phyloP scores from a whole-genome alignment of 2,113 vertebrate species.

The Delphinus delphis region DNA sequence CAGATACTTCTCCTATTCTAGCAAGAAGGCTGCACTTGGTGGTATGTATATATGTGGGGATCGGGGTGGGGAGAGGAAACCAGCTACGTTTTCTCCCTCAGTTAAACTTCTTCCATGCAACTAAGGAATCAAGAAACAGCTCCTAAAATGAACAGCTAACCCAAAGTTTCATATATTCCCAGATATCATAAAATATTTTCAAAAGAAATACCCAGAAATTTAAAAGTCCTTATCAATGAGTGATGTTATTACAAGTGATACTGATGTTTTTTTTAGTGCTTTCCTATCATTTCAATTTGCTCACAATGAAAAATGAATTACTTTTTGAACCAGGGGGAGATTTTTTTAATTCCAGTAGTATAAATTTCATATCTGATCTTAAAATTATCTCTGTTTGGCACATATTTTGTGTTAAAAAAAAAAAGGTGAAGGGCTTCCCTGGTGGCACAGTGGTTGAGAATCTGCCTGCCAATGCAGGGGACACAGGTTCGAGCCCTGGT shows the following conservation, averaged over 20 bases:
- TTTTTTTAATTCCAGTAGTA: not conserved
- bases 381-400: not conserved
- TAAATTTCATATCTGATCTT: not conserved
- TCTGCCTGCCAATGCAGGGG: too few relatives aligned
- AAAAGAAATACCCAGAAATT: not conserved
- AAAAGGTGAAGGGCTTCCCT: not conserved
- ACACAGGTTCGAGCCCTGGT: too few relatives aligned
- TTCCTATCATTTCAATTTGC: not conserved
- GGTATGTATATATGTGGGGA: too few relatives aligned
- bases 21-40: not conserved
- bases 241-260: not conserved
- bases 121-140: not conserved
- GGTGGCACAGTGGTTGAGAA: too few relatives aligned
- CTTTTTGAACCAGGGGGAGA: not conserved
- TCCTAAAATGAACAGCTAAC: not conserved
- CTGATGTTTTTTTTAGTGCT: not conserved
- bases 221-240: not conserved
- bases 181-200: not conserved
- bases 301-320: not conserved
- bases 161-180: not conserved
- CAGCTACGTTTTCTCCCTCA: not conserved
- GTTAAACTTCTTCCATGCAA: not conserved
- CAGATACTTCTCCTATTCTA: not conserved
- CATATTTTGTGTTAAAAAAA: not conserved
- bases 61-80: accelerated